phyloP scores from a whole-genome alignment of 2,888 invertebrate genomes.

The Clitarchus hookeri region DNA sequence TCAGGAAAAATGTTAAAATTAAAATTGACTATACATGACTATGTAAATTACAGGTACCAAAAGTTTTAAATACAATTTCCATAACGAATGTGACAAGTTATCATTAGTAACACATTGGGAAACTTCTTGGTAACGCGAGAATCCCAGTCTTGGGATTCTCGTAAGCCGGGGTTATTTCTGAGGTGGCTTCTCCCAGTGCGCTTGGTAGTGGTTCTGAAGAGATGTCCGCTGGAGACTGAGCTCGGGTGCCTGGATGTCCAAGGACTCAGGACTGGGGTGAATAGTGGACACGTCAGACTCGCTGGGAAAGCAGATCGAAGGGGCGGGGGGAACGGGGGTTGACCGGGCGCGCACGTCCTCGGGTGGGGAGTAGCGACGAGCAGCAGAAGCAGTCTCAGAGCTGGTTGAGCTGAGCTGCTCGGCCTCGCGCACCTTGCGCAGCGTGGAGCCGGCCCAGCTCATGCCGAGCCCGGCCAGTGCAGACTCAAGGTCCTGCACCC shows the following conservation, averaged over 20 bases:
- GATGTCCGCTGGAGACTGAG: too few species aligned
- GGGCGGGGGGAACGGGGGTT: neutral
- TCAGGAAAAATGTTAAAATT: neutral
- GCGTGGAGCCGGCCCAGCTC: constrained; percentile 8
- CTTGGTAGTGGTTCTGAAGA: too few species aligned
- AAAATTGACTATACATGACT: neutral
- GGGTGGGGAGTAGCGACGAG: neutral
- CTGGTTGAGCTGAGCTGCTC: neutral
- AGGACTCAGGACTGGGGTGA: neutral
- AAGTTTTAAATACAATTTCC: too few species aligned
- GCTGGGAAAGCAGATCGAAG: neutral
- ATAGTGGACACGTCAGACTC: constrained; percentile 19
- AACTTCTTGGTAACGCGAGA: too few species aligned
- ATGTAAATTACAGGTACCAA: neutral
- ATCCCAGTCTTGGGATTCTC: too few species aligned
- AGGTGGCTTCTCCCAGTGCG: too few species aligned
- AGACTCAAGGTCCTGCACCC: neutral
- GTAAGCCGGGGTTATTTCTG: too few species aligned
- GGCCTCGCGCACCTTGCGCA: neutral
- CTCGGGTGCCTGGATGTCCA: too few species aligned
- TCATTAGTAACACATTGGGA: too few species aligned
- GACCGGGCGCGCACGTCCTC: neutral
- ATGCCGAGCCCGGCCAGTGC: neutral
- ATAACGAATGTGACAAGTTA: too few species aligned
- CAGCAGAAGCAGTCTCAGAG: neutral